Evolutionary conservation across 1,140 invertebrate species (phyloP), one percentile per base, ranked within the genome.

Genomic region (Anastatus disparis): DNA sequence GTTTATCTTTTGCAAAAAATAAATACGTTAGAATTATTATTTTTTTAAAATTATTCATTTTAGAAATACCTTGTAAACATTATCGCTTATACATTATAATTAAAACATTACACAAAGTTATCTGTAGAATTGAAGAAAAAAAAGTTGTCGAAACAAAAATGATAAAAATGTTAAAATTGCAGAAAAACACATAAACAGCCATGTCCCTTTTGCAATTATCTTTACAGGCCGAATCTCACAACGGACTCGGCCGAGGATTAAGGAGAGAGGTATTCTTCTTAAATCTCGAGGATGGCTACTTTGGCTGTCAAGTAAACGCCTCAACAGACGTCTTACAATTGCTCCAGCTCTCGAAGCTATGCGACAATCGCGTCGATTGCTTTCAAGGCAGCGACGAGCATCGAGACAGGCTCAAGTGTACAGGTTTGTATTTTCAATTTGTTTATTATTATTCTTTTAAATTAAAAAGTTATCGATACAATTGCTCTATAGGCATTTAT

Each of bases 221-320:
- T 40, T 15, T 85, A 38, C 89, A 94, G 93, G 92, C 89, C 88
- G 91, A 93, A 89, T 90, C 89, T 82, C 87, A 90, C 79, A 88
- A 87, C 82, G 90, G 90, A 78, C 88, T 92, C 88, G 91, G 93
- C 84, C 91, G 91, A 87, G 93, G 91, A 87, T 89, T 90, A 82
- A 93, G 91, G 89, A 88, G 92, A 86, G 95, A 97, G 90, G 93
- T 97, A 86, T 97, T 98, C 88, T 95, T 97, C 88, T 89, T 98
- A 83, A 97, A 97, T 87, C 90, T 97, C 85, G 95, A 97, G 89
- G 95, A 97, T 88, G 96, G 96, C 77, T 97, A 95, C 86, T 98
- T 98, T 87, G 96, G 95, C 74, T 98, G 96, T 87, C 96, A 98
- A 90, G 94, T 97, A 70, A 98, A 98, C 88, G 94, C 95, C 87